Evolutionary conservation across 2,888 invertebrate genomes (phyloP).

Genomic region (Oxyscelio sp.): DNA sequence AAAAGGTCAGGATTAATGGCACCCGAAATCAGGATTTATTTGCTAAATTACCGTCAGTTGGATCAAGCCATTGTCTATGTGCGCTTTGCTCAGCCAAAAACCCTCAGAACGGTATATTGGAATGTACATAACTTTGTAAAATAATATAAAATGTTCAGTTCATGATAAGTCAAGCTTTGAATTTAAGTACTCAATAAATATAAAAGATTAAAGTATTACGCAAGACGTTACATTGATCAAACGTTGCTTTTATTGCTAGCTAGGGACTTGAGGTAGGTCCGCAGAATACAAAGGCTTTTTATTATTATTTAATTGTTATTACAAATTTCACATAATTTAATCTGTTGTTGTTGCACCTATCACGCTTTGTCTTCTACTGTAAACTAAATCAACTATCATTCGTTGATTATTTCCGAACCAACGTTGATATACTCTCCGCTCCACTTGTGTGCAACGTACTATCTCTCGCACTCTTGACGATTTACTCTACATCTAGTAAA

Average conservation of each 20-base stretch:
- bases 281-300: constrained; percentile 63
- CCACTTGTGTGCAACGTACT: constrained; percentile 58
- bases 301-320: constrained; percentile 56
- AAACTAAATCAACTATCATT: constrained; percentile 45
- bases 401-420: constrained; percentile 44
- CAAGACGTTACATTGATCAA: constrained; percentile 82
- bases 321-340: constrained; percentile 75
- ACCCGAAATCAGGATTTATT: constrained; percentile 56
- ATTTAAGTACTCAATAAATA: constrained; percentile 37
- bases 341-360: constrained; percentile 80
- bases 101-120: constrained; percentile 8
- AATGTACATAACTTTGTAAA: constrained; percentile 6
- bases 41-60: constrained; percentile 84
- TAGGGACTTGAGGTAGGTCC: constrained; percentile 87
- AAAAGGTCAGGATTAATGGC: constrained; percentile 49
- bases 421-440: constrained; percentile 30
- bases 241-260: constrained; percentile 87
- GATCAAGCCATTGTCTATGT: constrained; percentile 88
- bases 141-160: neutral
- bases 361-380: constrained; percentile 68
- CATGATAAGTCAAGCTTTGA: constrained; percentile 9
- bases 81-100: constrained; percentile 78
- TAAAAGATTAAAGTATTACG: constrained; percentile 67
- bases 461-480: constrained; percentile 41
- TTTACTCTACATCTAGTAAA: constrained; percentile 59